Evolutionary conservation across 2,113 vertebrate species (phyloP).

Genomic region (Cololabis saira): DNA sequence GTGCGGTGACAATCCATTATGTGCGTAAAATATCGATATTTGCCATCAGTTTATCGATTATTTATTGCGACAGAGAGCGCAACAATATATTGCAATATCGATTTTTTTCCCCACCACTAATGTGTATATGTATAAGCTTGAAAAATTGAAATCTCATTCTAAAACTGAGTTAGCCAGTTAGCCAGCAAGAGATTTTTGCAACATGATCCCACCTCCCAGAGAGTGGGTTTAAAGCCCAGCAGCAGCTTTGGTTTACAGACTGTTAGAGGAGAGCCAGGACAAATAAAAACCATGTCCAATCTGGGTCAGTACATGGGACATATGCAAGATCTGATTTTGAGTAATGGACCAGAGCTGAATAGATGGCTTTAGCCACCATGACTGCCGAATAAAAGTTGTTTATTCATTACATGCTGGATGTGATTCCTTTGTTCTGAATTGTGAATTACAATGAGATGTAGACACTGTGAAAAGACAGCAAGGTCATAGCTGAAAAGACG

Average conservation of each 20-base stretch:
- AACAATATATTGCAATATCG: too few species aligned
- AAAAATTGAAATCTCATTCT: too few species aligned
- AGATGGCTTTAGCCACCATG: neutral
- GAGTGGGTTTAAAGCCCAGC: constrained; percentile 11
- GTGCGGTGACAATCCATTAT: too few species aligned
- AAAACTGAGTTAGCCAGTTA: too few species aligned
- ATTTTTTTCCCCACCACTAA: too few species aligned
- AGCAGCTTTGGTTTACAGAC: neutral
- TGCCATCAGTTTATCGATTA: too few species aligned
- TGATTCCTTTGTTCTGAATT: neutral
- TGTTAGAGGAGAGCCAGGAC: neutral
- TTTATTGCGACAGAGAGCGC: too few species aligned
- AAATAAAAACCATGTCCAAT: constrained; percentile 9
- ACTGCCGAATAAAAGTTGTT: neutral
- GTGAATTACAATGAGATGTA: neutral
- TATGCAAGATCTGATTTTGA: constrained; percentile 1
- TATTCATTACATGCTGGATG: neutral
- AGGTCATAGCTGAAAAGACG: neutral
- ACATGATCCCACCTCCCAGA: constrained; percentile 2
- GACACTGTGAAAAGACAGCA: neutral
- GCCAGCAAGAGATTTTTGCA: too few species aligned
- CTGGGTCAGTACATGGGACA: constrained; percentile 1
- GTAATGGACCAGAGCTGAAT: constrained; percentile 5
- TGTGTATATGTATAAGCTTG: too few species aligned
- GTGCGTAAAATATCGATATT: too few species aligned